A percentile compares a stretch with the other conserved stretches of the same genome.
These are phyloP conservation scores for Myotis daubentonii DNA, from an alignment of 2,797 vertebrate species.

Conservation along the genomic window DNA sequence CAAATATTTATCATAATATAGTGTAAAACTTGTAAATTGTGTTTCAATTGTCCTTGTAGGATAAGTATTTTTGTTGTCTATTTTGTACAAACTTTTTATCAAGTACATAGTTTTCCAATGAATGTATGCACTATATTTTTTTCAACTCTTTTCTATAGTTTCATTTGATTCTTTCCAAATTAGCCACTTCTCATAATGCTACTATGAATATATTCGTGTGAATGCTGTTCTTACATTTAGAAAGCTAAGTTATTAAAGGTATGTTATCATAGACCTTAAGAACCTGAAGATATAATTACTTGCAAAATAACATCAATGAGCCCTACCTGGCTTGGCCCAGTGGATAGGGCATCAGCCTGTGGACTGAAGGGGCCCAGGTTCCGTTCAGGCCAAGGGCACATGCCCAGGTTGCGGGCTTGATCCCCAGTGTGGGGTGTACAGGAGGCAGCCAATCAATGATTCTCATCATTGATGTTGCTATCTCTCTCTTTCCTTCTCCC, in stretches of 20 bases:
- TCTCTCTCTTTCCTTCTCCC: no score
- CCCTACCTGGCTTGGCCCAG: no score
- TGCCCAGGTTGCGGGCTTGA: no score
- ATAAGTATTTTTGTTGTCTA: background rate
- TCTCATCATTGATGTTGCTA: no score
- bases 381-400: no score
- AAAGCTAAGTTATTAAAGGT: background rate
- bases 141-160: background rate
- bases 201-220: background rate
- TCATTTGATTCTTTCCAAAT: background rate
- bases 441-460: no score
- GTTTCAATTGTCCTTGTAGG: background rate
- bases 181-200: background rate
- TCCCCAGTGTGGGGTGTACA: no score
- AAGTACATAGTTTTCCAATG: background rate
- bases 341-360: no score
- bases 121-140: background rate
- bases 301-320: conserved; percentile 4
- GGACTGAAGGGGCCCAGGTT: no score
- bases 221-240: background rate
- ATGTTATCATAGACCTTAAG: background rate
- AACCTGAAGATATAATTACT: background rate
- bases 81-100: background rate
- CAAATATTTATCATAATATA: background rate
- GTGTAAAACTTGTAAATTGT: background rate